These are phyloP conservation scores for Aphidius ervi DNA, from an alignment of 1,140 invertebrate genomes.

Conservation along the genomic window DNA sequence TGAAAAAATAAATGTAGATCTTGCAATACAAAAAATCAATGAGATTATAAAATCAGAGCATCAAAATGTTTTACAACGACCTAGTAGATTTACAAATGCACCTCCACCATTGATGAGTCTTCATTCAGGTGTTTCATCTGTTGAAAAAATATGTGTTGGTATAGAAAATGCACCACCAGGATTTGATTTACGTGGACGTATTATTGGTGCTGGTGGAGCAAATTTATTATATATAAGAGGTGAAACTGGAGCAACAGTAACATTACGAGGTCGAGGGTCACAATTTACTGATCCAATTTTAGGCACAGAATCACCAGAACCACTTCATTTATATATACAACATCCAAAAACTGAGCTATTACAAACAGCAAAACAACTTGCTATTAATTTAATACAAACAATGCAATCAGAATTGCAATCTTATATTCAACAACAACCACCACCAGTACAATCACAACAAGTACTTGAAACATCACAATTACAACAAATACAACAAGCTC, in stretches of 20 bases:
- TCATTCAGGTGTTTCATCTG: constrained; percentile 47
- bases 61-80: constrained; percentile 48
- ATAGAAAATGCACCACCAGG: constrained; percentile 71
- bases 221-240: constrained; percentile 73
- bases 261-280: constrained; percentile 66
- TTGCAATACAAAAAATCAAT: constrained; percentile 60
- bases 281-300: constrained; percentile 60
- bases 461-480: constrained; percentile 44
- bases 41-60: constrained; percentile 58
- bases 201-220: constrained; percentile 65
- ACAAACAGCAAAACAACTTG: constrained; percentile 68
- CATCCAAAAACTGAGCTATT: constrained; percentile 67
- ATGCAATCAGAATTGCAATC: constrained; percentile 72
- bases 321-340: constrained; percentile 75
- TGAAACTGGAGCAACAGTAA: constrained; percentile 72
- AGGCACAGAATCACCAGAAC: constrained; percentile 68
- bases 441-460: constrained; percentile 47
- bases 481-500: constrained; percentile 46
- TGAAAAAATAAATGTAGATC: constrained; percentile 57
- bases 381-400: constrained; percentile 75
- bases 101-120: constrained; percentile 56
- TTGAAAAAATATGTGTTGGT: constrained; percentile 73
- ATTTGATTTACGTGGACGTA: constrained; percentile 71
- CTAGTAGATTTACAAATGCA: constrained; percentile 51
- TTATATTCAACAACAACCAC: constrained; percentile 57